Conservation (phyloP, 2,888 invertebrate genomes). For the Sussaba pulchella region DNA sequence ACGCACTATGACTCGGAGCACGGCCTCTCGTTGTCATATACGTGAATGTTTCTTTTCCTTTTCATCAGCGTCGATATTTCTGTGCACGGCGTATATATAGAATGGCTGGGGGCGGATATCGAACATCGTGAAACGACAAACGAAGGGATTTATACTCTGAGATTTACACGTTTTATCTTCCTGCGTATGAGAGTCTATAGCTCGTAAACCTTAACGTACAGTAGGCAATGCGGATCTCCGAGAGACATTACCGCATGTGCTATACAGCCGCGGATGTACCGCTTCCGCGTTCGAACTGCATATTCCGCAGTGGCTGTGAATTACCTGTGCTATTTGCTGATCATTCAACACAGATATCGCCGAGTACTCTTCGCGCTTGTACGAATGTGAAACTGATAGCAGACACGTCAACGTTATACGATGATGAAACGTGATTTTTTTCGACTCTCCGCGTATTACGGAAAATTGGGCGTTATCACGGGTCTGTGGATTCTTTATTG, state of each 20-base stretch:
- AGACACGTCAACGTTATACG: no score
- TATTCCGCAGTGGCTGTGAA: background rate
- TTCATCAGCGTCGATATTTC: conserved; percentile 28
- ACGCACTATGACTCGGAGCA: no score
- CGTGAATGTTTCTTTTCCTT: background rate
- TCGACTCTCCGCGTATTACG: no score
- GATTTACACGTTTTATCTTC: conserved; percentile 21
- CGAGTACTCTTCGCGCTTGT: background rate
- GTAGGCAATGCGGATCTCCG: conserved; percentile 5
- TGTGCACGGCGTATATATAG: background rate
- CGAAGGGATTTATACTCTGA: conserved; percentile 1
- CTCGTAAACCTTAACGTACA: conserved; percentile 7
- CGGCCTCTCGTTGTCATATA: no score
- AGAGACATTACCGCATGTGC: background rate
- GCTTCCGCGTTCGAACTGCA: background rate
- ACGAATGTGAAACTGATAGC: background rate
- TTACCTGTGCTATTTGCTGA: conserved; percentile 1
- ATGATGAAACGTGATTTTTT: no score
- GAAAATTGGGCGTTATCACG: no score
- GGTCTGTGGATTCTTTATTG: no score
- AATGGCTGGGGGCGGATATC: background rate
- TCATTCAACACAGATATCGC: background rate
- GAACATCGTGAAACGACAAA: conserved; percentile 1
- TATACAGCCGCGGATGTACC: background rate
- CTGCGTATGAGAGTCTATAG: conserved; percentile 10